A percentile compares a stretch with the other conserved stretches of the same genome.
phyloP scores from a whole-genome alignment of 1,140 invertebrate species.

The Mya arenaria region DNA sequence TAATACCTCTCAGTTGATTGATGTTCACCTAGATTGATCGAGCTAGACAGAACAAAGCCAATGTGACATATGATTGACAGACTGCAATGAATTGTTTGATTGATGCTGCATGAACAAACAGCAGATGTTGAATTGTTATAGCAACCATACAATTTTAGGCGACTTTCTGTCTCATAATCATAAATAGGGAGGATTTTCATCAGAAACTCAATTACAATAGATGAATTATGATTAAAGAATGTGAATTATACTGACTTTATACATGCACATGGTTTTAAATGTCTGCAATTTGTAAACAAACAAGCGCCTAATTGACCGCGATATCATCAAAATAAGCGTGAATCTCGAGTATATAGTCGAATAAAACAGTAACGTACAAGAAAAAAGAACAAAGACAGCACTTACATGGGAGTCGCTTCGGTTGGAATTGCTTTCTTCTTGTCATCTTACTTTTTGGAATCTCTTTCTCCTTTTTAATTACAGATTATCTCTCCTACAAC shows the following conservation, averaged over 20 bases:
- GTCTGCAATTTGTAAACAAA: constrained; percentile 46
- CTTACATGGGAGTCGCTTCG: constrained; percentile 86
- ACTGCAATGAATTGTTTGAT: constrained; percentile 78
- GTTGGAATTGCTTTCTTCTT: constrained; percentile 85
- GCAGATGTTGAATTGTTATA: constrained; percentile 70
- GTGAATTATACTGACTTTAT: not conserved
- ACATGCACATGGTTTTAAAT: not conserved
- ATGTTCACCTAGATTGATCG: constrained; percentile 79
- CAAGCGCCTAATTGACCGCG: constrained; percentile 50
- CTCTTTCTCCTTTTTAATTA: constrained; percentile 46
- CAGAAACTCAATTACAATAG: too few relatives aligned
- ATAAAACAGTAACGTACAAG: too few relatives aligned
- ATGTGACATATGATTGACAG: constrained; percentile 80
- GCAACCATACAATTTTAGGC: constrained; percentile 5
- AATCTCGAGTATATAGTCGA: not conserved
- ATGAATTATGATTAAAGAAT: too few relatives aligned
- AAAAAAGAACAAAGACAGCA: constrained; percentile 57
- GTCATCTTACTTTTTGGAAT: constrained; percentile 81
- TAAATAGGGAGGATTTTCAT: too few relatives aligned
- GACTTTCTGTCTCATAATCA: too few relatives aligned
- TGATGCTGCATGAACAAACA: constrained; percentile 79
- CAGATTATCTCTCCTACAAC: constrained; percentile 39
- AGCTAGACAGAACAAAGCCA: constrained; percentile 75
- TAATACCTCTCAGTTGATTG: constrained; percentile 77
- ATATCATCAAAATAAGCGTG: constrained; percentile 29